phyloP scores from a whole-genome alignment of 23 tunicate species.

The Aplidium turbinatum region DNA sequence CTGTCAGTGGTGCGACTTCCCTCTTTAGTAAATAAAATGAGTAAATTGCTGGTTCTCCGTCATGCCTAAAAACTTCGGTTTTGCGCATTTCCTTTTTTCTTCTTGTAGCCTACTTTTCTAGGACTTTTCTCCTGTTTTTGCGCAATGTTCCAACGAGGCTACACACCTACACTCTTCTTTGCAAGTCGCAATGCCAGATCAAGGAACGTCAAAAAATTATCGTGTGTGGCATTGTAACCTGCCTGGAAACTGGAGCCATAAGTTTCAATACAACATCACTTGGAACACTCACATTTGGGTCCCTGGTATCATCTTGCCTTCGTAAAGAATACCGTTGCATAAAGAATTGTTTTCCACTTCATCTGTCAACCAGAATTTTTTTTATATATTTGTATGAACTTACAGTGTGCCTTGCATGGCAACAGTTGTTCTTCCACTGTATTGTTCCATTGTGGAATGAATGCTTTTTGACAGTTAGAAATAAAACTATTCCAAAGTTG shows the following conservation, averaged over 20 bases:
- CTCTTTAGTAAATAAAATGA: too few relatives aligned
- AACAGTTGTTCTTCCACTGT: slow-evolving; percentile 25
- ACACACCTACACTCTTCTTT: slow-evolving; percentile 25
- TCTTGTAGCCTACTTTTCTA: slow-evolving; percentile 17
- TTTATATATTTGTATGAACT: slow-evolving; percentile 16
- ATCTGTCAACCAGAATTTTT: background rate
- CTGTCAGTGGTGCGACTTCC: too few relatives aligned
- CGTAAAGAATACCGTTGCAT: slow-evolving; percentile 18
- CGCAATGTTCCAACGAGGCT: slow-evolving; percentile 37
- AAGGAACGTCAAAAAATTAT: slow-evolving; percentile 18
- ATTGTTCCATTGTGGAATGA: slow-evolving; percentile 30
- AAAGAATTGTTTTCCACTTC: slow-evolving; percentile 22
- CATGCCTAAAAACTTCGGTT: slow-evolving; percentile 26
- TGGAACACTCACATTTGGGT: slow-evolving; percentile 19
- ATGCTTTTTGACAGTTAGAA: slow-evolving; percentile 30
- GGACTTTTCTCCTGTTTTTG: slow-evolving; percentile 30
- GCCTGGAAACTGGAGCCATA: slow-evolving; percentile 4
- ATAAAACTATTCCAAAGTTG: slow-evolving; percentile 22
- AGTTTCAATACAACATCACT: slow-evolving; percentile 19
- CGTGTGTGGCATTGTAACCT: slow-evolving; percentile 18
- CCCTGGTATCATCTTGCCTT: slow-evolving; percentile 4
- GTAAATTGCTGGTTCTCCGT: too few relatives aligned
- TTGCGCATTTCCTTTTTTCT: slow-evolving; percentile 26
- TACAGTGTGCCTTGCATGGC: slow-evolving; percentile 1
- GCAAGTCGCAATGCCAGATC: slow-evolving; percentile 26